Conservation (phyloP, 1,140 invertebrate genomes). For the Brachionus rubens region DNA sequence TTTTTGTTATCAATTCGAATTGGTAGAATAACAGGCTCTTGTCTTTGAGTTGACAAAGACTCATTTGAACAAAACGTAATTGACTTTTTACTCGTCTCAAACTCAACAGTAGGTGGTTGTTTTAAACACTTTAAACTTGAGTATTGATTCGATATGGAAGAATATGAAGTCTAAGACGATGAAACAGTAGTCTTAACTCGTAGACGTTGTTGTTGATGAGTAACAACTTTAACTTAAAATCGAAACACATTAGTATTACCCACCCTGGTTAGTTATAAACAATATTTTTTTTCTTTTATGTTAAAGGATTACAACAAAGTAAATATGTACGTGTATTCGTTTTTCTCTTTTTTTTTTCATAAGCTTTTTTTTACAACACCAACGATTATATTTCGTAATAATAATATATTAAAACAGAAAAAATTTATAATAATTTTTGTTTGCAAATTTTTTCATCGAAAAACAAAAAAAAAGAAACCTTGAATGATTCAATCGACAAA, state of each 20-base stretch:
- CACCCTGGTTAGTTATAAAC: too few relatives aligned
- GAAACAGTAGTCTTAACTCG: neutral
- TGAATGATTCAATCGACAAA: too few relatives aligned
- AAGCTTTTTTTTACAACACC: too few relatives aligned
- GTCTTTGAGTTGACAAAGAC: neutral
- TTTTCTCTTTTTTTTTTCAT: too few relatives aligned
- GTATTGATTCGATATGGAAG: neutral
- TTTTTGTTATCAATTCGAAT: slow-evolving; percentile 5
- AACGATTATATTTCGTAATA: too few relatives aligned
- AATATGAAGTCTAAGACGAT: neutral
- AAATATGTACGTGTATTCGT: too few relatives aligned
- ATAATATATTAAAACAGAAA: too few relatives aligned
- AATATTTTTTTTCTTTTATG: too few relatives aligned
- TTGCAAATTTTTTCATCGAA: too few relatives aligned
- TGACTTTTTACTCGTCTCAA: neutral
- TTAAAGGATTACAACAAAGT: too few relatives aligned
- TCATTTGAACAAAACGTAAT: neutral
- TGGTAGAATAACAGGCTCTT: neutral
- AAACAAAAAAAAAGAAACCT: too few relatives aligned
- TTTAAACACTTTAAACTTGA: neutral
- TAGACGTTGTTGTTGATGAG: neutral
- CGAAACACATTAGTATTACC: neutral
- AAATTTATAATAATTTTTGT: too few relatives aligned
- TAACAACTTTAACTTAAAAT: neutral
- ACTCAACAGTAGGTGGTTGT: neutral